phyloP scores from a whole-genome alignment of 2,888 invertebrate genomes.

The Polia nebulosa region DNA sequence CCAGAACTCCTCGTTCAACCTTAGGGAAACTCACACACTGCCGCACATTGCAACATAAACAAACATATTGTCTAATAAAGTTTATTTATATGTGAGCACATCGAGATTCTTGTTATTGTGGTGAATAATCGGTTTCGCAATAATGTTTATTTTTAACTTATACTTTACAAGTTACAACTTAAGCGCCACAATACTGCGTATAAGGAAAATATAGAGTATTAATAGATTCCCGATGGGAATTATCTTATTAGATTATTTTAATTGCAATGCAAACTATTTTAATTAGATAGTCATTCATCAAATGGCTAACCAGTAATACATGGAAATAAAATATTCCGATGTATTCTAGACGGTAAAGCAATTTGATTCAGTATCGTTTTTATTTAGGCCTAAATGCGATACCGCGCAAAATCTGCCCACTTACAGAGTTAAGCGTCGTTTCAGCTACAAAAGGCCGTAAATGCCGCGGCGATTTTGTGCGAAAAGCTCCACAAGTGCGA shows the following conservation, averaged over 20 bases:
- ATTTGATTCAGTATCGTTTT: slow-evolving; percentile 80
- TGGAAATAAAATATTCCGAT: slow-evolving; percentile 21
- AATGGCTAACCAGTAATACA: slow-evolving; percentile 35
- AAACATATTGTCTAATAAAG: slow-evolving; percentile 19
- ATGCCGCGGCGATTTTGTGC: slow-evolving; percentile 71
- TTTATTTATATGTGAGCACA: slow-evolving; percentile 44
- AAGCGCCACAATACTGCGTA: slow-evolving; percentile 33
- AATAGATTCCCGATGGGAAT: slow-evolving; percentile 29
- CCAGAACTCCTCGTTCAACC: slow-evolving; percentile 21
- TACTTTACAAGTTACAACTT: slow-evolving; percentile 18
- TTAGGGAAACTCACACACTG: slow-evolving; percentile 30
- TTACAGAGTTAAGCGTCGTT: slow-evolving; percentile 86
- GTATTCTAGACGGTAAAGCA: slow-evolving; percentile 29
- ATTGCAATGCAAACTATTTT: slow-evolving; percentile 31
- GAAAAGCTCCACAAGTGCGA: slow-evolving; percentile 84
- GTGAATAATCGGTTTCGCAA: slow-evolving; percentile 53
- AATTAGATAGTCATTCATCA: slow-evolving; percentile 44
- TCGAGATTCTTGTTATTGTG: slow-evolving; percentile 54
- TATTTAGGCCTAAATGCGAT: slow-evolving; percentile 89
- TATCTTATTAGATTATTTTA: slow-evolving; percentile 48
- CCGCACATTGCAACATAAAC: slow-evolving; percentile 7
- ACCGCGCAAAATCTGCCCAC: slow-evolving; percentile 89
- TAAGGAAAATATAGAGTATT: slow-evolving; percentile 37
- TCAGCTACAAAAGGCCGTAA: slow-evolving; percentile 76
- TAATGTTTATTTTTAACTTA: slow-evolving; percentile 52